Base-by-base conservation (phyloP, 2,888 invertebrate genomes). In the Cataglyphis albicans region DNA sequence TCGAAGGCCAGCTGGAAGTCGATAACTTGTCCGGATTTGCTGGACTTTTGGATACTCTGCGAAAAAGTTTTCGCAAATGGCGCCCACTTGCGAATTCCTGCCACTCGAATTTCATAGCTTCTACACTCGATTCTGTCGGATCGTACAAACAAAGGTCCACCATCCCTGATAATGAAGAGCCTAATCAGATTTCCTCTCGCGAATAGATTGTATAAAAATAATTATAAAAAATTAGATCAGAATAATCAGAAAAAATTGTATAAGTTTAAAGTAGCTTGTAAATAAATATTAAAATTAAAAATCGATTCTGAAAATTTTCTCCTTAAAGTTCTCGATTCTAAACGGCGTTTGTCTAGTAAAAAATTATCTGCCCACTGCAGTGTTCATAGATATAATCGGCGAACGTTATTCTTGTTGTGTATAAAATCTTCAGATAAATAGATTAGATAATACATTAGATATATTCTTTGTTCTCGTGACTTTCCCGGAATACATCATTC, bases 401-500 rank as follows among this genome's bases (percentile, higher is more conserved):
- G 32, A 41, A 6, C 18, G 41, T 70, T 29, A 59, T 35, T 52
- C n/a, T 57, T 57, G 15, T 68, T 41, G 55, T 18, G 38, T n/a
- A n/a, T 9, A 38, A 7, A 12, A 32, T 29, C 35, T 64, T 25
- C 12, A 41, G 48, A 55, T 55, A 75, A 63, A 81, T 63, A 41
- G 15, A 32, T 73, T 55, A 55, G 29, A 52, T 41, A 63, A 75
- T 21, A 35, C 63, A 81, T 73, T 32, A 75, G 85, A 78, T 67
- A 63, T 41, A 59, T 61, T 59, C 48, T 59, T 25, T 35, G 48
- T 18, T 6, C 52, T n/a, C 3, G 32, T 12, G 65, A 75, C 68
- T 80, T 73, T 86, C 75, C 81, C 29, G 67, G 74, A 83, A 83
- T 80, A 82, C 81, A 72, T 83, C 25, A 70, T 74, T 52, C 78